These are phyloP conservation scores for Graptemys geographica DNA, from an alignment of 2,797 vertebrate genomes.

Conservation along the genomic window DNA sequence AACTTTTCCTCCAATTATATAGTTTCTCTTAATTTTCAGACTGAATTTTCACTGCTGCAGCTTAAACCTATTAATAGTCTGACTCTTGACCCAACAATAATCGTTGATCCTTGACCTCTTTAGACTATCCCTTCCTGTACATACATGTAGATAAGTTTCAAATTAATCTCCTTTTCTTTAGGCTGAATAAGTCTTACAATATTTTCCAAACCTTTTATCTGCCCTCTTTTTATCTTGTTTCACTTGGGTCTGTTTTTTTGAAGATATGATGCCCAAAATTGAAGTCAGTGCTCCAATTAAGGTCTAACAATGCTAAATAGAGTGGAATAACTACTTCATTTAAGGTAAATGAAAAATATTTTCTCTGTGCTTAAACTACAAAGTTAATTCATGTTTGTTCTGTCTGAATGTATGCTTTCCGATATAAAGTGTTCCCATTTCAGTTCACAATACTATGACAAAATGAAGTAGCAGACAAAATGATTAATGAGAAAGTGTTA, in stretches of 20 bases:
- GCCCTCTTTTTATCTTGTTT: not conserved
- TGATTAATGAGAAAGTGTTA: not conserved
- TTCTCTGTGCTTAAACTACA: not conserved
- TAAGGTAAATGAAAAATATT: not conserved
- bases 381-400: not conserved
- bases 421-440: not conserved
- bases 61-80: conserved; percentile 62
- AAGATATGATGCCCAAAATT: not conserved
- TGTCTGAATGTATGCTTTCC: not conserved
- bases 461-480: not conserved
- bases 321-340: not conserved
- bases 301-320: not conserved
- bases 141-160: not conserved
- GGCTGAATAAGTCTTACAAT: not conserved
- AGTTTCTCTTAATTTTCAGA: conserved; percentile 57
- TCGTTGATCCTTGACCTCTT: conserved; percentile 52
- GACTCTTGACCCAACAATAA: conserved; percentile 68
- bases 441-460: not conserved
- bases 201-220: not conserved
- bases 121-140: not conserved
- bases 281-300: not conserved
- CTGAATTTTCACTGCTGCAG: conserved; percentile 43
- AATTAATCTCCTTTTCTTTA: not conserved
- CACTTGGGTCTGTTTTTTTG: not conserved
- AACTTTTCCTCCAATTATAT: conserved; percentile 77